Evolutionary conservation across 2,797 vertebrate genomes (phyloP).

Genomic region (Acropternis orthonyx): DNA sequence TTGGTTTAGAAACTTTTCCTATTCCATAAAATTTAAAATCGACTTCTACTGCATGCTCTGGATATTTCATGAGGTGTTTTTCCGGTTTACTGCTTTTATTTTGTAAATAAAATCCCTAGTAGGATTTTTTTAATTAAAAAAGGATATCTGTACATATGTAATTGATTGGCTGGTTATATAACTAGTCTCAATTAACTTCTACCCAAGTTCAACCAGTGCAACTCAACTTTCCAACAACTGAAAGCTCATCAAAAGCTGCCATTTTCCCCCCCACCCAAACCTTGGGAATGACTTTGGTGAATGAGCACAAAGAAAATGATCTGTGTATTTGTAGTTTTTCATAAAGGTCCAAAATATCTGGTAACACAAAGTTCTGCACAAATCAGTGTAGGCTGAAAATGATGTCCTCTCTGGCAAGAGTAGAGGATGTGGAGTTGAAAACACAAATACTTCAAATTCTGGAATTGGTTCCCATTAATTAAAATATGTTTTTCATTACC

Average conservation of each 20-base stretch:
- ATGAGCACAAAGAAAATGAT: background rate
- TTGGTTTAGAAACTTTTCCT: background rate
- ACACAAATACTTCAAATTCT: background rate
- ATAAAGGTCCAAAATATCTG: background rate
- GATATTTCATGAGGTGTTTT: background rate
- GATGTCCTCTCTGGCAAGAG: background rate
- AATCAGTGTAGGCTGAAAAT: background rate
- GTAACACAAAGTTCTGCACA: background rate
- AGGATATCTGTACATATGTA: background rate
- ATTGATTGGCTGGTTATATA: background rate
- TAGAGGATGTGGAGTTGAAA: background rate
- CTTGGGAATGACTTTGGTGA: background rate
- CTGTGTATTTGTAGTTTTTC: background rate
- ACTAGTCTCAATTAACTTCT: background rate
- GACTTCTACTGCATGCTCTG: background rate
- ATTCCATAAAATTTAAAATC: background rate
- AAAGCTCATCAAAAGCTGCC: background rate
- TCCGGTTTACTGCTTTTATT: background rate
- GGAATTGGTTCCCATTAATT: background rate
- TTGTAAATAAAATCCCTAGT: background rate
- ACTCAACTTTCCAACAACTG: background rate
- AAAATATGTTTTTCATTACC: background rate
- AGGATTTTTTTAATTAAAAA: background rate
- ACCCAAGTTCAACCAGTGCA: background rate
- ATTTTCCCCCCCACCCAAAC: background rate